Base-by-base conservation (phyloP, 1,140 invertebrate genomes). In the Bombus superbus region DNA sequence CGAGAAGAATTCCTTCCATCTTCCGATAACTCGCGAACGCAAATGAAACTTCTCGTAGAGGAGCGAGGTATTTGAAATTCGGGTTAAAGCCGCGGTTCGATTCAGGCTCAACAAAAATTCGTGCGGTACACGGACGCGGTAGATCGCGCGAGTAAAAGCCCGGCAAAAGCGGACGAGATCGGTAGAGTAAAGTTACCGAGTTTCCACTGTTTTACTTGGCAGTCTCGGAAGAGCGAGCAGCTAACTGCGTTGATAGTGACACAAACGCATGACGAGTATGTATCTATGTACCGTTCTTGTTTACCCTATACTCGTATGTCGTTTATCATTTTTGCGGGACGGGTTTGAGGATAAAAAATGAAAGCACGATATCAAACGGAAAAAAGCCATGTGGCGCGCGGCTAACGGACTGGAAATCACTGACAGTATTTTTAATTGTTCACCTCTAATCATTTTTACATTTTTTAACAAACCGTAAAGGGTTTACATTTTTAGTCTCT, bases 311-410 rank as follows among this genome's bases (percentile, higher is more conserved):
- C 76, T 72, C 87, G 66, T 44, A 32, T n/a, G n/a, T 8, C 75
- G 87, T 89, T 80, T 80, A 86, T 91, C 87, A 91, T 89, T 89
- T 90, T 91, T 86, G 84, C 88, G 86, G 82, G 71, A 38, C n/a
- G 22, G 35, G 11, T 53, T 64, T 10, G 62, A n/a, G 9, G 32
- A 57, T 22, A 66, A 69, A 69, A 47, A 81, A 59, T 57, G 66
- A 71, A 53, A 53, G 35, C 25, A 18, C 32, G 44, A n/a, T 69
- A n/a, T 13, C 28, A 72, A 73, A 44, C n/a, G 11, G 22, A 15
- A 6, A 22, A n/a, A 35, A 47, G 57, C 11, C 4, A 11, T 53
- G 47, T 53, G 47, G 18, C 47, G 47, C 47, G 47, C 47, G 53
- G 53, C 11, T 57, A 77, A 77, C 73, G 73, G 25, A 75, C 42